Evolutionary conservation across 2,797 vertebrate species (phyloP).

Genomic region (Coendou prehensilis): DNA sequence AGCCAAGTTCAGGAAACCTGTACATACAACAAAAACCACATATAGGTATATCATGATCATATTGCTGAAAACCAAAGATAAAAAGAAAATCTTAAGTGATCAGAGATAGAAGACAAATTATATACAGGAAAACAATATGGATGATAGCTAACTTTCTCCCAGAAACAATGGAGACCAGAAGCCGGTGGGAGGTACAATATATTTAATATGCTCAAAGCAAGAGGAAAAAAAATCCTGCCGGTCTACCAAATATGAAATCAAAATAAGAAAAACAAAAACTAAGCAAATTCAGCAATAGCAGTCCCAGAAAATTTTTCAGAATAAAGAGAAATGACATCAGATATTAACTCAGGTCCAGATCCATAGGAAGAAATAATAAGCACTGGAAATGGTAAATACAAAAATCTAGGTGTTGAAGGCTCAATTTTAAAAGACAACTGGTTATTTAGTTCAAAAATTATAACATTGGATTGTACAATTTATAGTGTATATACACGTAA

Average conservation of each 20-base stretch:
- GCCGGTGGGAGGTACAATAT: no score
- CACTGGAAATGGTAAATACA: neutral
- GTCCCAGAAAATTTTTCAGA: neutral
- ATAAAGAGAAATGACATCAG: neutral
- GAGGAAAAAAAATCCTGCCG: neutral
- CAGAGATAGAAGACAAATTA: neutral
- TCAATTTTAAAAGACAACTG: neutral
- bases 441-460: neutral
- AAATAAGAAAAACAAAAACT: neutral
- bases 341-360: neutral
- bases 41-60: neutral
- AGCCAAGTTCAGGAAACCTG: neutral
- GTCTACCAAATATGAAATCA: neutral
- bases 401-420: neutral
- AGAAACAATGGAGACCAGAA: neutral
- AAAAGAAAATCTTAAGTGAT: neutral
- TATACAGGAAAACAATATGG: neutral
- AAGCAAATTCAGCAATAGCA: neutral
- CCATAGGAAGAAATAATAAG: neutral
- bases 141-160: neutral
- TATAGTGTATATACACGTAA: neutral
- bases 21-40: neutral
- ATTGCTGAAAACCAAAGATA: neutral
- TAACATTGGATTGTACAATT: neutral
- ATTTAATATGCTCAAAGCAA: neutral